Conservation (phyloP, 1,140 invertebrate species). For the Carposina sasakii region DNA sequence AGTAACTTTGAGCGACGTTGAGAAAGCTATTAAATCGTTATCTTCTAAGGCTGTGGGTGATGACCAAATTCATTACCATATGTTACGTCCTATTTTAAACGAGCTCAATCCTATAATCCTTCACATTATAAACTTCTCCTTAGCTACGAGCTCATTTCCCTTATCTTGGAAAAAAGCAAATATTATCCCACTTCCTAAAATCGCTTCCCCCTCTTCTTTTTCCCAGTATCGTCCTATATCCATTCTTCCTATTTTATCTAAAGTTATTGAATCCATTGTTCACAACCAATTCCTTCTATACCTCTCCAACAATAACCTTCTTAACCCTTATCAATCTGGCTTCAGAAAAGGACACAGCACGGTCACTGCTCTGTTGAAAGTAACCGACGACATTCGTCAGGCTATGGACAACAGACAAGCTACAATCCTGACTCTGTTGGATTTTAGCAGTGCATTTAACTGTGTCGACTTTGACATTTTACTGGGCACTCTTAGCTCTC, state of each 20-base stretch:
- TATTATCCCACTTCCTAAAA: not conserved
- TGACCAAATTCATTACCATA: not conserved
- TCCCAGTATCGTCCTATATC: not conserved
- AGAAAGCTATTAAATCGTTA: not conserved
- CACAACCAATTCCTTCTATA: not conserved
- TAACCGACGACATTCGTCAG: not conserved
- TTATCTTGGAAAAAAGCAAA: not conserved
- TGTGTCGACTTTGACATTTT: no score
- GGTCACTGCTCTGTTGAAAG: not conserved
- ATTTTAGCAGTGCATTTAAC: no score
- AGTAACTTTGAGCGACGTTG: not conserved
- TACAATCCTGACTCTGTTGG: not conserved
- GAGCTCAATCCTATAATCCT: not conserved
- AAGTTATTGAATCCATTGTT: constrained; percentile 6
- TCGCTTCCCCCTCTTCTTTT: not conserved
- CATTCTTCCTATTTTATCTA: constrained; percentile 1
- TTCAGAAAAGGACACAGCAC: constrained; percentile 2
- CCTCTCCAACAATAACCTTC: not conserved
- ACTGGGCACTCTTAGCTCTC: no score
- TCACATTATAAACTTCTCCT: constrained; percentile 2
- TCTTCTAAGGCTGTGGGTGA: not conserved
- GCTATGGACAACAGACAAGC: not conserved
- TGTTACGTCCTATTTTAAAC: not conserved
- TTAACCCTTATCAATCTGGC: constrained; percentile 5
- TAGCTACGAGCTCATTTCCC: not conserved